phyloP scores from a whole-genome alignment of 2,113 vertebrate genomes.

The Nematolebias whitei region DNA sequence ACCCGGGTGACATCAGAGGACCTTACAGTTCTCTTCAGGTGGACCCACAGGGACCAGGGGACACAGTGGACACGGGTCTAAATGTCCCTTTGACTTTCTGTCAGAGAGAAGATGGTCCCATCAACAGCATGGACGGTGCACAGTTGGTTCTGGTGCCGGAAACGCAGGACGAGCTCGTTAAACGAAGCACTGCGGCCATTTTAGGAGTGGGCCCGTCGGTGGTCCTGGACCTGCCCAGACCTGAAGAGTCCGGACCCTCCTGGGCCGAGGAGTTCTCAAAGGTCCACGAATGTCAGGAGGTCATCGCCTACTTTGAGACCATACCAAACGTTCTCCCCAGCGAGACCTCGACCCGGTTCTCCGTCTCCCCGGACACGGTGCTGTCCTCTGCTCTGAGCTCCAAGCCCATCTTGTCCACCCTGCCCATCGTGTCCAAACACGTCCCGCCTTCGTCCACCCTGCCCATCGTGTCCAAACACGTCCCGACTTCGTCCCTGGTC shows the following conservation, averaged over 20 bases:
- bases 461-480: conserved; percentile 78
- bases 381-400: conserved; percentile 74
- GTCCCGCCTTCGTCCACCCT: conserved; percentile 66
- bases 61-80: neutral
- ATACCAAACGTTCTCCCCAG: conserved; percentile 63
- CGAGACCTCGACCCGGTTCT: neutral
- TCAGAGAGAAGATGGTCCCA: conserved; percentile 41
- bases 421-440: conserved; percentile 80
- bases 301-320: conserved; percentile 78
- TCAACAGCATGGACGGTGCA: conserved; percentile 39
- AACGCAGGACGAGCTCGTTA: conserved; percentile 40
- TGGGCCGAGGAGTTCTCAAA: conserved; percentile 32
- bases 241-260: neutral
- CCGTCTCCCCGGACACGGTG: conserved; percentile 67
- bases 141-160: conserved; percentile 39
- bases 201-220: conserved; percentile 36
- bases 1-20: neutral
- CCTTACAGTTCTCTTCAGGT: conserved; percentile 12
- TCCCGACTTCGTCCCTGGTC: neutral
- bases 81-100: conserved; percentile 54
- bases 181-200: conserved; percentile 34
- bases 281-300: conserved; percentile 29
- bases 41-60: conserved; percentile 5
- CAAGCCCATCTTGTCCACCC: conserved; percentile 77
- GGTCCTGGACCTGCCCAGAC: conserved; percentile 9